These are phyloP conservation scores for Brachylomia viminalis DNA, from an alignment of 2,888 invertebrate genomes.

Conservation along the genomic window DNA sequence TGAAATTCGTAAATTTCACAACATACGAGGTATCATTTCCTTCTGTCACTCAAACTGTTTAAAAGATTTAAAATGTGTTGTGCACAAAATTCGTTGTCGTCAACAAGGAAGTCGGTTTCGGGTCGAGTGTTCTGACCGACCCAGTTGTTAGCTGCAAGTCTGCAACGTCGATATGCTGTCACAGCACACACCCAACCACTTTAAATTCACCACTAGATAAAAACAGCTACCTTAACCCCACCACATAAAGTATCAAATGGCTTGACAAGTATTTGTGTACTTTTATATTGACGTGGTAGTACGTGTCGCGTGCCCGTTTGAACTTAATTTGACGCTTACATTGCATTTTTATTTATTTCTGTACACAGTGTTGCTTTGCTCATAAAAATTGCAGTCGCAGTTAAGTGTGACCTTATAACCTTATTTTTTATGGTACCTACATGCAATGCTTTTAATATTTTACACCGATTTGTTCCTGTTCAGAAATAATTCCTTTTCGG, in stretches of 20 bases:
- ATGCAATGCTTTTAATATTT: conserved; percentile 55
- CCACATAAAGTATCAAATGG: conserved; percentile 69
- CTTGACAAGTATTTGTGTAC: conserved; percentile 63
- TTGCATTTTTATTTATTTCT: conserved; percentile 79
- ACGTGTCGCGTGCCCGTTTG: conserved; percentile 75
- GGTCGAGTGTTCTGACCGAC: conserved; percentile 85
- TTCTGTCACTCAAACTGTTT: conserved; percentile 62
- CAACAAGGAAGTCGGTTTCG: conserved; percentile 73
- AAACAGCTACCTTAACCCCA: conserved; percentile 66
- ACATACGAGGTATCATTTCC: conserved; percentile 61
- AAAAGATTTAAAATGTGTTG: conserved; percentile 69
- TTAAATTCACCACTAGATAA: conserved; percentile 64
- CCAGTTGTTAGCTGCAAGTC: conserved; percentile 77
- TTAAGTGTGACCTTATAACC: conserved; percentile 73
- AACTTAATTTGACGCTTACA: conserved; percentile 79
- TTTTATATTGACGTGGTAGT: conserved; percentile 69
- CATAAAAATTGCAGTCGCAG: conserved; percentile 76
- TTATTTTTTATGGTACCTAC: conserved; percentile 65
- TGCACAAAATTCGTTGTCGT: conserved; percentile 72
- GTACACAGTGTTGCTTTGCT: conserved; percentile 74
- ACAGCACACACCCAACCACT: conserved; percentile 70
- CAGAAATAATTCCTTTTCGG: conserved; percentile 28
- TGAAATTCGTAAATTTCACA: conserved; percentile 44
- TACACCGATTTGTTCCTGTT: conserved; percentile 40
- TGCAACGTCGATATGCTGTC: conserved; percentile 81